Conservation (phyloP, 2,113 vertebrate genomes). For the Prietella phreatophila region DNA sequence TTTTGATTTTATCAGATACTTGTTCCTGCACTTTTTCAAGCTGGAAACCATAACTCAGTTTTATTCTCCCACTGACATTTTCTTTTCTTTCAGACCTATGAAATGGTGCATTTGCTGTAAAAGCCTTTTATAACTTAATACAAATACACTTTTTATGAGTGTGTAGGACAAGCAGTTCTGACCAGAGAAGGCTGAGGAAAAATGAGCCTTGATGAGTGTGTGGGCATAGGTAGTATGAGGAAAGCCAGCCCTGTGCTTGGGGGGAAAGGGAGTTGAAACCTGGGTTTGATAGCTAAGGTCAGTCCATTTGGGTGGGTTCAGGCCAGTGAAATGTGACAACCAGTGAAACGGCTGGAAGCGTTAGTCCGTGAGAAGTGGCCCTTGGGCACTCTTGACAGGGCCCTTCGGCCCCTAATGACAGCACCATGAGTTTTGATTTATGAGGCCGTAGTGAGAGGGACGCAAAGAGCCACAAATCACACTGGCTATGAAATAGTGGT, state of each 20-base stretch:
- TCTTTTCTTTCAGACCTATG: conserved; percentile 75
- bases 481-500: conserved; percentile 81
- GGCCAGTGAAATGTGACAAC: conserved; percentile 47
- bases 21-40: conserved; percentile 83
- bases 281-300: conserved; percentile 28
- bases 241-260: conserved; percentile 21
- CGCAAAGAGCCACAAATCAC: conserved; percentile 88
- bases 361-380: conserved; percentile 52
- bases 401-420: conserved; percentile 53
- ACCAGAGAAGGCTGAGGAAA: conserved; percentile 23
- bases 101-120: conserved; percentile 64
- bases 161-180: conserved; percentile 43
- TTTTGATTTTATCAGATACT: conserved; percentile 64
- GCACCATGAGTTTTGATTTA: conserved; percentile 81
- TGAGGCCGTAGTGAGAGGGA: conserved; percentile 80
- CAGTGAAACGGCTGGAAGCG: conserved; percentile 52
- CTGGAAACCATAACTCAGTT: conserved; percentile 89
- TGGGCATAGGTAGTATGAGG: conserved; percentile 33
- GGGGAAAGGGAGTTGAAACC: conserved; percentile 5
- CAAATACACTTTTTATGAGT: conserved; percentile 64
- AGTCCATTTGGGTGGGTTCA: conserved; percentile 28
- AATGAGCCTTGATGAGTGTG: conserved; percentile 26
- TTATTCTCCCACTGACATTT: conserved; percentile 85
- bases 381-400: conserved; percentile 32
- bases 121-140: conserved; percentile 73